These are phyloP conservation scores for Ursus arctos DNA, from an alignment of 2,113 vertebrate species.

Conservation along the genomic window DNA sequence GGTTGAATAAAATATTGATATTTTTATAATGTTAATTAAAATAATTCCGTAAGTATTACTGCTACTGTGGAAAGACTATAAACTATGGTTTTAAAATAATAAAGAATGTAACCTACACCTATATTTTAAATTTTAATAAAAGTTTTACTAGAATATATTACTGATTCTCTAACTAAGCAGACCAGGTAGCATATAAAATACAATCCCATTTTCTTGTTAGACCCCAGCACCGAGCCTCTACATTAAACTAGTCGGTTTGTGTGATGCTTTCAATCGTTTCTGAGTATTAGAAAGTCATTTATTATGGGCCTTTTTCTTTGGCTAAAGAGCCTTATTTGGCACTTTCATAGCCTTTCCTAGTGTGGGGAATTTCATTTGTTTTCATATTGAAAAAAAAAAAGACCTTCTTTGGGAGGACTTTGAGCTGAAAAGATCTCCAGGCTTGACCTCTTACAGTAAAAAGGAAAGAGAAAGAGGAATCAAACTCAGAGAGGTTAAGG, in stretches of 20 bases:
- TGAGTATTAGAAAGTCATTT: neutral
- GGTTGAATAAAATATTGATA: neutral
- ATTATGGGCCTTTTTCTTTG: slow-evolving; percentile 20
- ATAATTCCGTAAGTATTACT: neutral
- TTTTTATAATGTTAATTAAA: neutral
- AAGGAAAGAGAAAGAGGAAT: neutral
- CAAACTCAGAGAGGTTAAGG: slow-evolving; percentile 47
- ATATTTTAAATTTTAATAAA: neutral
- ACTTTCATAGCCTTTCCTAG: slow-evolving; percentile 18
- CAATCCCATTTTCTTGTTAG: neutral
- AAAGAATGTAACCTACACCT: neutral
- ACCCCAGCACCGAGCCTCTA: neutral
- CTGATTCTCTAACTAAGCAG: neutral
- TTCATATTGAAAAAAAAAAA: neutral
- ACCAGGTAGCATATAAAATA: neutral
- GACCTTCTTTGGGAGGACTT: slow-evolving; percentile 55
- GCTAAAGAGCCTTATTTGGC: slow-evolving; percentile 54
- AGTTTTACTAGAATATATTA: neutral
- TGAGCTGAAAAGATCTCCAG: slow-evolving; percentile 72
- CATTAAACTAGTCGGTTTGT: neutral
- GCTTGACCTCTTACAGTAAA: slow-evolving; percentile 64
- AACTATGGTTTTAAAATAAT: neutral
- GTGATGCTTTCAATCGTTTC: neutral
- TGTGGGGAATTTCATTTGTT: slow-evolving; percentile 57
- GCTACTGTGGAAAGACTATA: neutral